Percentiles rank a stretch among this genome's conserved stretches.
Conservation (phyloP, 2,113 vertebrate species). For the Psammodynastes pulverulentus region DNA sequence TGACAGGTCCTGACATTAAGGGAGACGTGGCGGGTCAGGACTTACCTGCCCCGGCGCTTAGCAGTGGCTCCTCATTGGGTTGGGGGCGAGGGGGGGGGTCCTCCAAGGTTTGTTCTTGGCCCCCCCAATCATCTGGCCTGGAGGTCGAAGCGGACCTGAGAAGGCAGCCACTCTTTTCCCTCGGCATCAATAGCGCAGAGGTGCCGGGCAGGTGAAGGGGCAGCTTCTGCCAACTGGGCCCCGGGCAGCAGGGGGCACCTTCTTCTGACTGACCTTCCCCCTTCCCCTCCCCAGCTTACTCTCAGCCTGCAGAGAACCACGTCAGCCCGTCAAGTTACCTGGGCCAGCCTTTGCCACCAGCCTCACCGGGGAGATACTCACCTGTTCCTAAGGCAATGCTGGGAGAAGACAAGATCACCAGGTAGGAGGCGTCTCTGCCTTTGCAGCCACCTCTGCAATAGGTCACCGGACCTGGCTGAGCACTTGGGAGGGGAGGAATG, state of each 20-base stretch:
- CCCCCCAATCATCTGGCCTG: neutral
- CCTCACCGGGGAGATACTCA: conserved; percentile 82
- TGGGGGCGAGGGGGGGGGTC: neutral
- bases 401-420: conserved; percentile 88
- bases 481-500: neutral
- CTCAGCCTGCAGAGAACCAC: conserved; percentile 91
- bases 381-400: conserved; percentile 84
- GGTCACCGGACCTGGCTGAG: neutral
- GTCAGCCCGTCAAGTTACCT: conserved; percentile 82
- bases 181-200: neutral
- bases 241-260: neutral
- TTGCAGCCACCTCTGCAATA: neutral
- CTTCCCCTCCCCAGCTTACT: conserved; percentile 76
- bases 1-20: neutral
- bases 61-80: neutral
- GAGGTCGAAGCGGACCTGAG: neutral
- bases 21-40: neutral
- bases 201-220: neutral
- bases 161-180: neutral
- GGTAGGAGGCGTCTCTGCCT: conserved; percentile 69
- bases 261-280: neutral
- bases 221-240: neutral
- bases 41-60: neutral
- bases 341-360: conserved; percentile 76
- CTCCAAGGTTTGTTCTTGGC: neutral